Base-by-base conservation (phyloP, 2,113 vertebrate genomes). In the Paratilapia polleni region DNA sequence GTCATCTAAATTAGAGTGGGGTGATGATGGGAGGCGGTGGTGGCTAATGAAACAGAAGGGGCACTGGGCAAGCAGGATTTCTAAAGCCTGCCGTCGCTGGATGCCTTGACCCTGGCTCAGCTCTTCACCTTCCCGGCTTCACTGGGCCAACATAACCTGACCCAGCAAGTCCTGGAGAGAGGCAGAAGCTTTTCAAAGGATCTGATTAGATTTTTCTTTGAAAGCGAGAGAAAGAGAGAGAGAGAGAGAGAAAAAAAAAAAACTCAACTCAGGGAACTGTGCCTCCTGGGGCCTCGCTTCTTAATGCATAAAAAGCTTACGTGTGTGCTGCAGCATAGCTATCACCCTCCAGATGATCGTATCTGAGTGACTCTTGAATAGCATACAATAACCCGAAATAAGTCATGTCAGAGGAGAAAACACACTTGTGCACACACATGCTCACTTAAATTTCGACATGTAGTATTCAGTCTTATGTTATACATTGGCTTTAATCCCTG, bases 21-120 rank as follows among this genome's bases (percentile, higher is more conserved):
- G 47, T 76, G 79, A 87, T 85, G 80, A 83, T 87, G 73, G 85
- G 84, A 86, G 82, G 89, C 76, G 85, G 91, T 82, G 92, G 63
- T 47, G n/a, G 84, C 76, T 95, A 94, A 94, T 96, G 94, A 96
- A 96, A 95, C 95, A 96, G 93, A 96, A 94, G 94, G 94, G 94
- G 93, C 93, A 82, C 90, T 5, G 4, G 82, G 86, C 70, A 64
- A 84, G 77, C 82, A 52, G 87, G 90, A 91, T 83, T 89, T 89
- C 85, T 56, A 60, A 87, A 92, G 82, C 77, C 81, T 64, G 81
- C 41, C 34, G 57, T 85, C 10, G 22, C 66, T 54, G 87, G 76
- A 74, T 75, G 79, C 90, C 87, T 88, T 90, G 88, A 93, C 91
- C 90, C 61, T 59, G 24, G 81, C 56, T 87, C 82, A 80, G 87